Base-by-base conservation (phyloP, 2,888 invertebrate species). In the Girardia tigrina region DNA sequence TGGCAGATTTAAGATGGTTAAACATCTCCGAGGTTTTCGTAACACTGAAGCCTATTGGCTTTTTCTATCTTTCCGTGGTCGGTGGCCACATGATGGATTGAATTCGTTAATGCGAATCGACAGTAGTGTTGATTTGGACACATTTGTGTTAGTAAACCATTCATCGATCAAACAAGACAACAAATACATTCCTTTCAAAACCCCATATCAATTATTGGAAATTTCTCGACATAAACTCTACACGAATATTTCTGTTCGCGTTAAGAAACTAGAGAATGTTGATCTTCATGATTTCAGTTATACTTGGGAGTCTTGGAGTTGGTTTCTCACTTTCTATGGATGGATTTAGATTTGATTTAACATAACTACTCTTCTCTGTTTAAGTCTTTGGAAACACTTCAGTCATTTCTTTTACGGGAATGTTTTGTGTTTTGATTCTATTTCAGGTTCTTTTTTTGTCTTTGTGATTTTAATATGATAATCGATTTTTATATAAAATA, bases 1-100 rank as follows among this genome's bases (percentile, higher is more conserved):
- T 29, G 83, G 82, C 4, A 79, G 83, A 28, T 83, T 80, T 78
- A 82, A 82, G 76, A 83, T 84, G 83, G 81, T 82, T n/a, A 77
- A 81, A 28, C 83, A 83, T 77, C 77, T 78, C 26, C 83, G 83
- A 76, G 78, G 79, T 29, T 79, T 80, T 42, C 76, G 81, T 26
- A 79, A 81, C 56, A 81, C 81, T 28, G 78, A 77, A 70, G 79
- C 26, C 1, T 27, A 74, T 29, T n/a, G 27, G 28, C n/a, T 23
- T 26, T 29, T 73, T 42, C 20, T 28, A 73, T 26, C 28, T 29
- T 29, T 56, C 28, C 29, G 28, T 6, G 75, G 42, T 76, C 72
- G 75, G 23, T 72, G 70, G 72, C 70, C 27, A 20, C 28, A 75
- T 6, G 75, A 75, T 74, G 75, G 75, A 16, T 23, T 75, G 4